These are phyloP conservation scores for Hydropotes inermis DNA, from an alignment of 2,113 vertebrate genomes.

Conservation along the genomic window DNA sequence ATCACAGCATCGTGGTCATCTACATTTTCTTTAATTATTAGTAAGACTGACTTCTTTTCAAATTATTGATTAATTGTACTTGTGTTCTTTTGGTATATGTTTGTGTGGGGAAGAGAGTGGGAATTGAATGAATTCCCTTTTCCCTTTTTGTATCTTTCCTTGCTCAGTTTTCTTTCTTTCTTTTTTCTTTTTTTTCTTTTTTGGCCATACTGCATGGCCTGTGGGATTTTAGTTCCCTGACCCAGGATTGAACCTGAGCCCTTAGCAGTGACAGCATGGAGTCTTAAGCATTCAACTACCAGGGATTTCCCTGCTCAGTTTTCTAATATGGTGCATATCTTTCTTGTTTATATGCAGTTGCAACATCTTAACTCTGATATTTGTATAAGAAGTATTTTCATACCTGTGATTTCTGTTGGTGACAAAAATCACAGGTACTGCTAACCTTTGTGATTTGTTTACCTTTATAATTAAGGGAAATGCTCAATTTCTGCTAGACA, in stretches of 20 bases:
- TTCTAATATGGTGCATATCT: not conserved
- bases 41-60: not conserved
- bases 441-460: not conserved
- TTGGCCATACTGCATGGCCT: not conserved
- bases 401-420: not conserved
- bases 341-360: not conserved
- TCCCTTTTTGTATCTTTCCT: not conserved
- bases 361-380: not conserved
- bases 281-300: not conserved
- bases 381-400: not conserved
- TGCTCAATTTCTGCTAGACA: not conserved
- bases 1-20: not conserved
- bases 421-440: not conserved
- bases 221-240: not conserved
- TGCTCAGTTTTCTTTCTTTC: not conserved
- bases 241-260: not conserved
- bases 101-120: not conserved
- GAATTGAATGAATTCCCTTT: not conserved
- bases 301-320: not conserved
- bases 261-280: not conserved
- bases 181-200: not conserved
- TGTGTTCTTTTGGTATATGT: not conserved
- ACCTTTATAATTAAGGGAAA: not conserved
- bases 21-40: constrained; percentile 22
- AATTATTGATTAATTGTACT: not conserved